These are phyloP conservation scores for Apocheima hispidaria DNA, from an alignment of 2,888 invertebrate genomes.

Conservation along the genomic window DNA sequence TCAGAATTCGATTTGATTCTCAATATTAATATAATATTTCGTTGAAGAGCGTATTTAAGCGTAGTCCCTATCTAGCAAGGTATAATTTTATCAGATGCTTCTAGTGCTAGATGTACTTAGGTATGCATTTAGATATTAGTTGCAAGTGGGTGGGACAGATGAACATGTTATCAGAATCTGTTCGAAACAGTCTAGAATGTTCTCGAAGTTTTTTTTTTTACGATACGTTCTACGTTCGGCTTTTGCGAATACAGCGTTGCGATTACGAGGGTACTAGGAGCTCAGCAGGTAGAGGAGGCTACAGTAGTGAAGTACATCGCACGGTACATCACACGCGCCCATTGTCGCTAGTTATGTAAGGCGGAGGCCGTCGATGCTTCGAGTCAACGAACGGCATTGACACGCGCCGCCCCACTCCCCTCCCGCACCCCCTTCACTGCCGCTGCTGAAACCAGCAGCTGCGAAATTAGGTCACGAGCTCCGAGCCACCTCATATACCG, in stretches of 20 bases:
- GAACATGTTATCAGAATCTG: neutral
- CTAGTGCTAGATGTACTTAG: neutral
- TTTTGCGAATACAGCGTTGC: slow-evolving; percentile 11
- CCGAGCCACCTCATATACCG: slow-evolving; percentile 74
- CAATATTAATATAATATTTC: neutral
- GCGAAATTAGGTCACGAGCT: slow-evolving; percentile 85
- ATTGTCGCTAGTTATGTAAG: slow-evolving; percentile 86
- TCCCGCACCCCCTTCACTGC: slow-evolving; percentile 59
- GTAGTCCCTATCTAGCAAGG: neutral
- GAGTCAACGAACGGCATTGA: slow-evolving; percentile 87
- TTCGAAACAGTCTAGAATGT: neutral
- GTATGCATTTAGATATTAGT: neutral
- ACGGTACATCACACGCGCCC: slow-evolving; percentile 76
- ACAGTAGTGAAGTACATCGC: slow-evolving; percentile 44
- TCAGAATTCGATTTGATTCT: neutral
- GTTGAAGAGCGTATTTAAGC: neutral
- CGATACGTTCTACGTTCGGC: neutral
- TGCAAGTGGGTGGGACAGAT: neutral
- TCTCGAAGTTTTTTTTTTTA: neutral
- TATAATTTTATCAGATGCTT: neutral
- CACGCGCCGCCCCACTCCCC: slow-evolving; percentile 73
- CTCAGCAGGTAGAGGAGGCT: slow-evolving; percentile 29
- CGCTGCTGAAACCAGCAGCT: slow-evolving; percentile 85
- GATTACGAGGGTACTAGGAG: slow-evolving; percentile 31
- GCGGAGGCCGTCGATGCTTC: slow-evolving; percentile 81